Base-by-base conservation (phyloP, 2,113 vertebrate species). In the Promerops cafer region DNA sequence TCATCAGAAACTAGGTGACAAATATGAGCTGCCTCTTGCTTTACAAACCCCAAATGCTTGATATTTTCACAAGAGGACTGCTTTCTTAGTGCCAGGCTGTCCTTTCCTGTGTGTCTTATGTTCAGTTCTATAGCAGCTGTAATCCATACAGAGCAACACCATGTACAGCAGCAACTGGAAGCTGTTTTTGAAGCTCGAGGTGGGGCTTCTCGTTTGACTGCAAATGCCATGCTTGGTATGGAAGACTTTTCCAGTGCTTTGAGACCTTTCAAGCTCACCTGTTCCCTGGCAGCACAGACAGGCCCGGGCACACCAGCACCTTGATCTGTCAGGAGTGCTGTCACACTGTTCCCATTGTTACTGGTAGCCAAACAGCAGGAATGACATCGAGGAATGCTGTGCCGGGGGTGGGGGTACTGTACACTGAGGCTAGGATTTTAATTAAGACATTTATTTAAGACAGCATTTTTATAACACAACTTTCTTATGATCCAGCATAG, bases 161-260 rank as follows among this genome's bases (percentile, higher is more conserved):
- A 42, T 16, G 22, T 59, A 8, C 31, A 39, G 2, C 13, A 77
- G 47, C 52, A 89, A 40, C 22, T 47, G 47, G 83, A 64, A 63
- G 37, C 26, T 83, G 26, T 0, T 66, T 72, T 24, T 28, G 20
- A 59, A 81, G n/a, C 52, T 75, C 5, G 35, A 90, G 33, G 12
- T 74, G 47, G 42, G 80, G 52, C 30, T 59, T 28, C 28, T 71
- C 7, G 1, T 44, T 31, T 72, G 37, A 11, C n/a, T 89, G 20
- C 26, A 76, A 52, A 26, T 60, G 35, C n/a, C 4, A 0, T 6
- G 5, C 39, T 45, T 0, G 1, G 7, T 42, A 1, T 12, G 59
- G 35, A 39, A 33, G 50, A 19, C 15, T 86, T 81, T 74, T 31
- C 50, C 54, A 44, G n/a, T 11, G 60, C 16, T 9, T 31, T 2